Evolutionary conservation across 2,113 vertebrate species (phyloP).

Genomic region (Cinclus mexicanus): DNA sequence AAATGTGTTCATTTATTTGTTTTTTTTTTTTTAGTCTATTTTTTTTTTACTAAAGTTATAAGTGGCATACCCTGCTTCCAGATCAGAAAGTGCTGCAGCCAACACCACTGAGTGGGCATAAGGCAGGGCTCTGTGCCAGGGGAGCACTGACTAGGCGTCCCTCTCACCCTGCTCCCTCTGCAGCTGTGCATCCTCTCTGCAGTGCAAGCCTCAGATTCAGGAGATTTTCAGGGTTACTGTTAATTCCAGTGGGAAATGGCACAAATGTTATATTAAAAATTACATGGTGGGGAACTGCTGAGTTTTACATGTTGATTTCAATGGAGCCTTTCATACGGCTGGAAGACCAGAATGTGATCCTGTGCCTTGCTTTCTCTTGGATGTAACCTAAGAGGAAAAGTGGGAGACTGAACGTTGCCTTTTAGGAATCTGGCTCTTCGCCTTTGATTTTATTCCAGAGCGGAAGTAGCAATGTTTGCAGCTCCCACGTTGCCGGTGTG

Average conservation of each 20-base stretch:
- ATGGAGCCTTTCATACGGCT: slow-evolving; percentile 3
- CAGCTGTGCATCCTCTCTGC: neutral
- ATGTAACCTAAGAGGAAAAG: slow-evolving; percentile 54
- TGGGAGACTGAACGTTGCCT: neutral
- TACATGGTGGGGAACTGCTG: neutral
- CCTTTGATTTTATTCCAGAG: slow-evolving; percentile 48
- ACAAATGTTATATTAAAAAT: slow-evolving; percentile 24
- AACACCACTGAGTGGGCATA: rapidly evolving
- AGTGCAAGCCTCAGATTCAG: neutral
- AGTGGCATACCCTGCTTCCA: neutral
- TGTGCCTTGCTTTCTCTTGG: slow-evolving; percentile 13
- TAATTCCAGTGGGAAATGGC: neutral
- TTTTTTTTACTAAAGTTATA: neutral
- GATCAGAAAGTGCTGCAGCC: neutral
- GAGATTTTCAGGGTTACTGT: neutral
- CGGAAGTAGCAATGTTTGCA: slow-evolving; percentile 39
- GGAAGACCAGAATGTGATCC: slow-evolving; percentile 28
- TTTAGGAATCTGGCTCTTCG: slow-evolving; percentile 14
- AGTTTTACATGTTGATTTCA: slow-evolving; percentile 24
- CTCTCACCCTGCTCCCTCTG: neutral
- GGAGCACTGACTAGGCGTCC: neutral
- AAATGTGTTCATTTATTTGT: neutral
- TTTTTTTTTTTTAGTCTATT: neutral
- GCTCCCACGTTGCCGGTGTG: neutral
- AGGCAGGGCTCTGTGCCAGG: neutral